Evolutionary conservation across 2,797 vertebrate species (phyloP), one percentile per base, ranked within the genome.

Genomic region (Periophthalmus magnuspinnatus): DNA sequence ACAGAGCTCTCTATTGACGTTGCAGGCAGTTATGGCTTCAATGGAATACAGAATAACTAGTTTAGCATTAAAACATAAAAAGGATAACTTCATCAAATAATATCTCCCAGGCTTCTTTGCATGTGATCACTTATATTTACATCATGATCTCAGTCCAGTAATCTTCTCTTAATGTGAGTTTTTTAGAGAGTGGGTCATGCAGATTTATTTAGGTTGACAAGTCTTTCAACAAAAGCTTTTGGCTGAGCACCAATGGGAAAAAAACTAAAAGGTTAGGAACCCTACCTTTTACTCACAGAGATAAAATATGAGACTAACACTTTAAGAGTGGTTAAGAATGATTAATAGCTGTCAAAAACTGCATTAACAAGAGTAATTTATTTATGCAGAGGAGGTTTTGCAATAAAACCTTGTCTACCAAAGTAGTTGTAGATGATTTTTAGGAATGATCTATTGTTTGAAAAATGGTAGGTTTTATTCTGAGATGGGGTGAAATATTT

Each of bases 71-170:
- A 68, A 47, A 34, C 19, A 16, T 38, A 69, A 52, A 67, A 52
- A 75, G 16, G 33, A n/a, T 60, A 73, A 69, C n/a, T 56, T 33
- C 57, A 76, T 72, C 71, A 65, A 10, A 36, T 11, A 72, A 54
- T 56, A 59, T 72, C 41, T 45, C 22, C 21, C 22, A 28, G 41
- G 22, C 41, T 28, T 64, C 62, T 64, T 63, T 45, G 38, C 61
- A 24, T 62, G 34, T 16, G 61, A 63, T 64, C 38, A 1, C 62
- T 24, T 16, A 22, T 45, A 47, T 64, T 64, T 47, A 47, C 41
- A 48, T 64, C 21, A 45, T 63, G 61, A 63, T 63, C 61, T 63
- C 58, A 60, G 58, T 36, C 56, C 32, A 60, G 36, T 11, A 6
- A 60, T 60, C 36, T 19, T 22, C 34, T 62, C n/a, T 62, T n/a